phyloP scores from a whole-genome alignment of 2,797 vertebrate species.

The Discoglossus pictus region DNA sequence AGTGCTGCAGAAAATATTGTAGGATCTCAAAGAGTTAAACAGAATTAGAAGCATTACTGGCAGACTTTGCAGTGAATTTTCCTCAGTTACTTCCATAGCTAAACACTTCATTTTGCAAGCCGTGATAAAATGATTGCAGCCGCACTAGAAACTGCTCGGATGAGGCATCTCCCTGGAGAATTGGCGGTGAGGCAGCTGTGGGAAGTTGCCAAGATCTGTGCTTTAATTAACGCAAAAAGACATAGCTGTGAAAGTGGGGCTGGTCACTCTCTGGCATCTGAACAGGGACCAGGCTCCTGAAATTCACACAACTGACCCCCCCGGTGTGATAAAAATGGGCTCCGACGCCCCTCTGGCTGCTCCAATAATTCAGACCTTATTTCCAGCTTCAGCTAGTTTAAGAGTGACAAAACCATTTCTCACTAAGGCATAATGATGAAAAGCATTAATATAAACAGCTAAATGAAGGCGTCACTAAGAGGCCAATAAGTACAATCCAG shows the following conservation, averaged over 20 bases:
- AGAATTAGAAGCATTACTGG: slow-evolving; percentile 8
- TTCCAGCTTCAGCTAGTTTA: neutral
- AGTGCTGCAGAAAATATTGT: no score
- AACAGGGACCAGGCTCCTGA: neutral
- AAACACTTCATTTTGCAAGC: slow-evolving; percentile 48
- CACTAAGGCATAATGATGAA: neutral
- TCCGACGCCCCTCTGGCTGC: no score
- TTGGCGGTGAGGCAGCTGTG: slow-evolving; percentile 17
- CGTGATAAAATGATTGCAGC: slow-evolving; percentile 46
- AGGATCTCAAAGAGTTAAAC: slow-evolving; percentile 18
- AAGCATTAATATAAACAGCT: slow-evolving; percentile 3
- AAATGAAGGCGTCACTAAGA: no score
- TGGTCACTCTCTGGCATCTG: slow-evolving; percentile 50
- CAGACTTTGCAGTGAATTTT: slow-evolving; percentile 33
- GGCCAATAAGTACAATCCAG: no score
- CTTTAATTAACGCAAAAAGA: slow-evolving; percentile 39
- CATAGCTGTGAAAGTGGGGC: neutral
- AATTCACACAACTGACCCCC: neutral
- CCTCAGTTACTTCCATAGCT: slow-evolving; percentile 38
- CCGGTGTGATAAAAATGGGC: no score
- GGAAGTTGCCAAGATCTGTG: slow-evolving; percentile 23
- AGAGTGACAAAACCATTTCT: neutral
- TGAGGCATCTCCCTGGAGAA: slow-evolving; percentile 28
- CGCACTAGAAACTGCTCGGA: slow-evolving; percentile 33
- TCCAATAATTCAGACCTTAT: no score